Evolutionary conservation across 2,113 vertebrate species (phyloP), one percentile per base, ranked within the genome.

Genomic region (Ascaphus truei): DNA sequence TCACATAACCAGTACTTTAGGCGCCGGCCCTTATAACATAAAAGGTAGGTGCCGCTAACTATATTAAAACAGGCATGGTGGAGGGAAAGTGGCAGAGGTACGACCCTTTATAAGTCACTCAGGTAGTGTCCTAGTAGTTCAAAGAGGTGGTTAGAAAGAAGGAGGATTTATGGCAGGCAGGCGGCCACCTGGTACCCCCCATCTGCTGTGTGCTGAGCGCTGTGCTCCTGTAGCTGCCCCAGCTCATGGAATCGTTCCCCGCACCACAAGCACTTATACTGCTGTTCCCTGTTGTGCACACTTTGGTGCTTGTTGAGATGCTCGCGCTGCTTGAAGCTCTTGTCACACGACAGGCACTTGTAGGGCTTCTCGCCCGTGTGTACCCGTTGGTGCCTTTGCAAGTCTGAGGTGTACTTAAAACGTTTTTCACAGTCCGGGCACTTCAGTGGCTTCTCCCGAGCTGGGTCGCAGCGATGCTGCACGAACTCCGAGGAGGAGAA

Each of bases 241-340:
- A 99, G 82, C 83, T 99, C 96, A 73, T 96, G 92, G 71, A 97
- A 98, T 7, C 97, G 90, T 30, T 99, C 97, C 0, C 97, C 95
- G 0, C 97, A 99, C 97, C 97, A 99, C 52, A 98, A 93, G 15
- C 97, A 98, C 83, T 98, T 98, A 85, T 96, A 98, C 87, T 98
- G 96, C 76, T 95, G 95, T 82, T 98, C 96, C 0, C 97, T 86
- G 27, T 94, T 93, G 2, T 99, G 97, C 12, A 97, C 96, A 0
- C 92, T 91, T 75, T 94, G 92, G 86, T 99, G 97, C 80, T 98
- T 99, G 83, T 90, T 93, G 75, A 98, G 87, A 79, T 99, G 97
- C 80, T 99, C 97, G 0, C 96, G 92, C 85, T 98, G 97, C 76
- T 98, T 99, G 85, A 99, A 99, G 78, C 93, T 92, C 84, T 98